These are phyloP conservation scores for Labeo rohita DNA, from an alignment of 2,113 vertebrate species.

Conservation along the genomic window DNA sequence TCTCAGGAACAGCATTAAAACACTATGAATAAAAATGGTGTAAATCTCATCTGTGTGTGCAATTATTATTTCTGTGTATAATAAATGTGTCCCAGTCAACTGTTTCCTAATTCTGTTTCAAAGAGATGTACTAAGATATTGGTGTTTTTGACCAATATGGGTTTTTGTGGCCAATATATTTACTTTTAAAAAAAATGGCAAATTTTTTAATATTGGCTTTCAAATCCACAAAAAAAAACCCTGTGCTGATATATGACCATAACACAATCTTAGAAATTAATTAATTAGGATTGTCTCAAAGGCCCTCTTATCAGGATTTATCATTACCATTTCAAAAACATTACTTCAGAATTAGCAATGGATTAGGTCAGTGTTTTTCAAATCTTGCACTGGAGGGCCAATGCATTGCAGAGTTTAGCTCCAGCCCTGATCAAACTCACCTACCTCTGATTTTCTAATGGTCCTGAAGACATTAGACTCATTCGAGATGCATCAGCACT, in stretches of 20 bases:
- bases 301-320: neutral
- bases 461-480: no score
- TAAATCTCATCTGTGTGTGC: neutral
- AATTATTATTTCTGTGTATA: neutral
- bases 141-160: neutral
- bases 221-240: neutral
- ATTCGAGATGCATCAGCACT: no score
- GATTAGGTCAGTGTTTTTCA: neutral
- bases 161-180: neutral
- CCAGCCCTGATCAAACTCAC: no score
- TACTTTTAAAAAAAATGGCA: no score
- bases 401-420: no score
- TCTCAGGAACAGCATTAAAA: conserved; percentile 41
- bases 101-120: neutral
- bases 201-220: neutral
- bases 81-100: neutral
- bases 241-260: neutral
- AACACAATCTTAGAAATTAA: neutral
- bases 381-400: no score
- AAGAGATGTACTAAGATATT: neutral
- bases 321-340: neutral
- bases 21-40: neutral
- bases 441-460: no score
- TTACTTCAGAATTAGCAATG: neutral
- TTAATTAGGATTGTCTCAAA: neutral